Base-by-base conservation (phyloP, 2,113 vertebrate genomes). In the Bungarus multicinctus region DNA sequence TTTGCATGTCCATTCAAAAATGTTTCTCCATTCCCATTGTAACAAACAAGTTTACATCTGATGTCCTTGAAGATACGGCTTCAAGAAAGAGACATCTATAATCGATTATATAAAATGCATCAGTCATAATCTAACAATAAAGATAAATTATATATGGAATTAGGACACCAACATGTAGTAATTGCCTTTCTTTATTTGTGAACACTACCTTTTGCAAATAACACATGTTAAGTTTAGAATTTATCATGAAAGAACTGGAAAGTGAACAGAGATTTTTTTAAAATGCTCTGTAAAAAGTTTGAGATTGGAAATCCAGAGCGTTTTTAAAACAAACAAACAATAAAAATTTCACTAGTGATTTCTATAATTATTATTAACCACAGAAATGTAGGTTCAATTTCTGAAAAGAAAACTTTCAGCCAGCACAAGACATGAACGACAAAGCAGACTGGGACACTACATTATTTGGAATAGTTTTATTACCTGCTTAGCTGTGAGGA, bases 361-460 rank as follows among this genome's bases (percentile, higher is more conserved):
- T 94, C 90, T 94, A 34, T 94, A 92, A 95, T 96, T 45, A 34
- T 94, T 91, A 95, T 96, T 23, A 93, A 54, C 54, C 94, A 94
- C 85, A 91, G 93, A 89, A 55, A 91, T 90, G 89, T 30, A 55
- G n/a, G 87, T 95, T 94, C 95, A 43, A 69, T 69, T 92, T 94
- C n/a, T 91, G 89, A 60, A 90, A 95, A 96, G 91, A 86, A 81
- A 95, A 91, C 88, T 94, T 85, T 88, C 93, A 88, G 18, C 34
- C 23, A 43, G 18, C 18, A 50, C 20, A 8, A 64, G 58, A 90
- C 25, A 34, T 22, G 47, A 53, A 90, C 11, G n/a, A 54, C 25
- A 90, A 18, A 74, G n/a, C 5, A 74, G 69, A 74, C n/a, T 74
- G 69, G 16, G 5, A 74, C 16, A 18, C 69, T 39, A 5, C n/a